Conservation (phyloP, 2,888 invertebrate species). For the Lasioglossum figueresi region DNA sequence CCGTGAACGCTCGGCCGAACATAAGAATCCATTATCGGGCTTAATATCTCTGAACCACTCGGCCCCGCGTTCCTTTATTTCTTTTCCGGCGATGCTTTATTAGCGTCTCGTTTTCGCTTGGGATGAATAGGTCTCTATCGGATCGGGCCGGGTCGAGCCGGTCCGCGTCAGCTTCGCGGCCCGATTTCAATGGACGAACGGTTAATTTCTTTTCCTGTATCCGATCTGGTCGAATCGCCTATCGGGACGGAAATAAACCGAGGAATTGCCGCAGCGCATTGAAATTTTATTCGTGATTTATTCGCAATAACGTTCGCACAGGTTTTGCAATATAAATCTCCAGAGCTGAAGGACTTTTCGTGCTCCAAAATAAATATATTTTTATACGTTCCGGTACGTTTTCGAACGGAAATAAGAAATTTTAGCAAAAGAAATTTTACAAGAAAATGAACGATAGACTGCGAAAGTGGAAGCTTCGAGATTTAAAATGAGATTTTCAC, state of each 20-base stretch:
- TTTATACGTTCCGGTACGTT: not conserved
- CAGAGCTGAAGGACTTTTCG: not conserved
- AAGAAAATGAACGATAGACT: no score
- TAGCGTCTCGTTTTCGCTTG: constrained; percentile 40
- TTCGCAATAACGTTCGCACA: not conserved
- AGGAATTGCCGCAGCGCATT: not conserved
- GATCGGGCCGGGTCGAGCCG: no score
- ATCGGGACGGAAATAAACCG: constrained; percentile 1
- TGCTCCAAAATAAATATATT: not conserved
- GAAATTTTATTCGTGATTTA: not conserved
- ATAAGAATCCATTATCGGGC: constrained; percentile 55
- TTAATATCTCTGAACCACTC: constrained; percentile 48
- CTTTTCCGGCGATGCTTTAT: constrained; percentile 46
- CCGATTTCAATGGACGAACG: constrained; percentile 37
- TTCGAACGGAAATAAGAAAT: not conserved
- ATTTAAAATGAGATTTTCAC: not conserved
- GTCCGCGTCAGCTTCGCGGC: constrained; percentile 35
- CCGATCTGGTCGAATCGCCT: constrained; percentile 26
- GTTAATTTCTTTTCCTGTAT: constrained; percentile 42
- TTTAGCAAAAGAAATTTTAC: no score
- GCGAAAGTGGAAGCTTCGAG: no score
- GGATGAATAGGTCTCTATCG: constrained; percentile 35
- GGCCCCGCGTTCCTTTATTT: constrained; percentile 39
- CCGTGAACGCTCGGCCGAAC: constrained; percentile 39
- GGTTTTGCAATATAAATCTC: not conserved